Conservation (phyloP, 2,113 vertebrate genomes). For the Eulemur macaco region DNA sequence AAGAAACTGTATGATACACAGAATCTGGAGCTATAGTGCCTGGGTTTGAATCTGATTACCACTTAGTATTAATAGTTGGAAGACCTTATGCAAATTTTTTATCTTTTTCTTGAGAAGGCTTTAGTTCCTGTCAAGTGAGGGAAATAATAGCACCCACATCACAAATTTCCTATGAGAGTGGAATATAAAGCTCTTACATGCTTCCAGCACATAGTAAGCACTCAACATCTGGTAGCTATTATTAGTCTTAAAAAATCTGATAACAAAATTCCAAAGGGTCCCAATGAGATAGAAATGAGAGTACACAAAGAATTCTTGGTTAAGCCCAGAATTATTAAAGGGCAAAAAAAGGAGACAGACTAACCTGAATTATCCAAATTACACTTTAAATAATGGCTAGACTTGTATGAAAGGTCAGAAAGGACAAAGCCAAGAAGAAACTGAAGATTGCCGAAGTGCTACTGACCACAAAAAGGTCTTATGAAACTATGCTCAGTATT, state of each 20-base stretch:
- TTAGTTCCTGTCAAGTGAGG: not conserved
- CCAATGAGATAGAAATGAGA: not conserved
- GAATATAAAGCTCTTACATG: not conserved
- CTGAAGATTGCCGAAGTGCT: not conserved
- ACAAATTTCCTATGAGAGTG: not conserved
- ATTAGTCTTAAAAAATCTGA: not conserved
- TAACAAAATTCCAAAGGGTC: not conserved
- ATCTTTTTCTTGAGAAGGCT: not conserved
- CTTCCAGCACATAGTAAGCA: not conserved
- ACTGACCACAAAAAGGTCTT: not conserved
- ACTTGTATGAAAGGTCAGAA: not conserved
- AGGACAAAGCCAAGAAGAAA: conserved; percentile 1
- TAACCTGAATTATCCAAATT: not conserved
- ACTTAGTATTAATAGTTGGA: not conserved
- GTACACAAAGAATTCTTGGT: not conserved
- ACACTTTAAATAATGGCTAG: not conserved
- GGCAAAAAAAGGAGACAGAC: not conserved
- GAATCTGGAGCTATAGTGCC: not conserved
- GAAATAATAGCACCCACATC: not conserved
- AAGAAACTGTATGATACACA: not conserved
- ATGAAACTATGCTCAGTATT: not conserved
- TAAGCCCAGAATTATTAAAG: conserved; percentile 26
- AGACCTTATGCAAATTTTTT: not conserved
- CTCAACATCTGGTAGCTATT: not conserved
- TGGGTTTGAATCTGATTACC: not conserved